Base-by-base conservation (phyloP, 2,888 invertebrate genomes). In the Hirtodrosophila alboralis region DNA sequence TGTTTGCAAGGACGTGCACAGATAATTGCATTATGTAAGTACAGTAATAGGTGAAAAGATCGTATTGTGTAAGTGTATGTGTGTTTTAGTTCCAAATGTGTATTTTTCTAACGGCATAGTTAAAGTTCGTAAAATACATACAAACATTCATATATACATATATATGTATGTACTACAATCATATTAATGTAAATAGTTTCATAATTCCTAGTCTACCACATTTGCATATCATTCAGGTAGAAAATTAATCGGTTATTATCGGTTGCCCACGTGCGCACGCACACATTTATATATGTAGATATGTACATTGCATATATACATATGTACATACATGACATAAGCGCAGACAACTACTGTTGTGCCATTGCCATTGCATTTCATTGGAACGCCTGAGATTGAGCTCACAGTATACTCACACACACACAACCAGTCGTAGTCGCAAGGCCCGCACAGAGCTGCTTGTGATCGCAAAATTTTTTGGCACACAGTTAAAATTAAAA, bases 401-500 rank as follows among this genome's bases (percentile, higher is more conserved):
- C 10, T 41, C 13, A 31, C 18, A 16, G 14, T 21, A 21, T 4
- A 33, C 40, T 14, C 12, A 27, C 37, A 38, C 40, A 26, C 31
- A 65, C 33, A 28, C 10, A 40, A 40, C 23, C 44, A 68, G 59
- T 33, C 47, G 44, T n/a, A n/a, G n/a, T 33, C 61, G 31, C 23
- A 69, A 49, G 41, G 41, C 45, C 28, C 44, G 53, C 26, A 40
- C 59, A 71, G 53, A 57, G 28, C 27, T 48, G 53, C 33, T 49
- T 72, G 65, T 52, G 72, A 72, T 72, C 72, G 72, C 48, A 58
- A 68, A 49, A 33, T 52, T 9, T 52, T 37, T 26, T n/a, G n/a
- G 53, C 38, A 48, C 53, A 51, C 48, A 53, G 51, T 61, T 57
- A 49, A 31, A 18, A 43, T 38, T 45, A 13, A 37, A n/a, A 28